These are phyloP conservation scores for Venustoraphidia nigricollis DNA, from an alignment of 2,888 invertebrate species.

Conservation along the genomic window DNA sequence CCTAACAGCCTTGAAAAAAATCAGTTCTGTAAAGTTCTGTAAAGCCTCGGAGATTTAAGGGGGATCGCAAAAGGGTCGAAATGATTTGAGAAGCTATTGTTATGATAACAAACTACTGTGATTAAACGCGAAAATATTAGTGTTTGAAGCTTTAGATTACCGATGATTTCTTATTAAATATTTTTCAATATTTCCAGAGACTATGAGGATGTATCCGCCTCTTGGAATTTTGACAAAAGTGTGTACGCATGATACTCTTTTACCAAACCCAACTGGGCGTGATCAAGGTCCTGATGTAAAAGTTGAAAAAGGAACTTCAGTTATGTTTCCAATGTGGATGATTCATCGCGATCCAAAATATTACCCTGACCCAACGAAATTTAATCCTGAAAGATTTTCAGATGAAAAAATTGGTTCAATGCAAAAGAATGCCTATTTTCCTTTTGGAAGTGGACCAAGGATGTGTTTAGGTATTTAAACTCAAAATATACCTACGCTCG, in stretches of 20 bases:
- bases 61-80: too few species aligned
- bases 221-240: neutral
- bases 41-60: too few species aligned
- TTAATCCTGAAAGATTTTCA: slow-evolving; percentile 1
- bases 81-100: too few species aligned
- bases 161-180: too few species aligned
- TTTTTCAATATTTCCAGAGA: neutral
- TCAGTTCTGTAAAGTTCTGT: too few species aligned
- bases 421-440: neutral
- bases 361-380: neutral
- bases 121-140: too few species aligned
- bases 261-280: neutral
- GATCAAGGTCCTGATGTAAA: neutral
- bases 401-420: neutral
- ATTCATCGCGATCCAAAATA: neutral
- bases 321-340: neutral
- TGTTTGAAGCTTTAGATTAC: too few species aligned
- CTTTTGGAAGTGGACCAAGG: slow-evolving; percentile 1
- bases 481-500: too few species aligned
- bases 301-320: neutral
- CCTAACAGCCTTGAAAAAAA: too few species aligned
- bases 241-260: neutral
- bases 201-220: neutral
- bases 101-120: too few species aligned
- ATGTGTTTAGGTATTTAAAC: neutral